phyloP scores from a whole-genome alignment of 1,140 invertebrate species.

The Portunus trituberculatus region DNA sequence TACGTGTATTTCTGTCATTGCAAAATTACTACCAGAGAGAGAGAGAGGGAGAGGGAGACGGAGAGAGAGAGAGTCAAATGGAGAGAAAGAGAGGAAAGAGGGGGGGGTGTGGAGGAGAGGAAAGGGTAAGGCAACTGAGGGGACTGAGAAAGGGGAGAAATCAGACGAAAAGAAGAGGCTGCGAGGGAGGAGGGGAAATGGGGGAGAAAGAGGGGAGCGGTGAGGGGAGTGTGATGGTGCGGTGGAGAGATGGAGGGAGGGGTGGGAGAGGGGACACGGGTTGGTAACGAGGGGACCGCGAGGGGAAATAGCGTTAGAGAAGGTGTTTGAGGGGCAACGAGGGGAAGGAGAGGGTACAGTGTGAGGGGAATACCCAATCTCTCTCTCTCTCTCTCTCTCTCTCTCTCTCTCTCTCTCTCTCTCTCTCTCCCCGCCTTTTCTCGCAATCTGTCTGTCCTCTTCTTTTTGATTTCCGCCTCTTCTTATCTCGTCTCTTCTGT shows the following conservation, averaged over 20 bases:
- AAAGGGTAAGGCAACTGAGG: background rate
- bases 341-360: too few species aligned
- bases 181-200: background rate
- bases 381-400: background rate
- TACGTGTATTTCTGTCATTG: background rate
- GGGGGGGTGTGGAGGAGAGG: background rate
- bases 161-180: background rate
- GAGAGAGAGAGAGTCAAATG: background rate
- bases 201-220: too few species aligned
- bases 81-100: background rate
- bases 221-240: too few species aligned
- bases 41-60: background rate
- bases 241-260: background rate
- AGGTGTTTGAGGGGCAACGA: too few species aligned
- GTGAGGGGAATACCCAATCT: too few species aligned
- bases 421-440: background rate
- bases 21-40: background rate
- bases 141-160: background rate
- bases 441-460: background rate
- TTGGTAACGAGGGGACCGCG: too few species aligned
- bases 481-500: background rate
- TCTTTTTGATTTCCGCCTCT: background rate
- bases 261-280: background rate
- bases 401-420: background rate
- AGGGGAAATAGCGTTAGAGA: too few species aligned